phyloP scores from a whole-genome alignment of 2,113 vertebrate species.

The Cheilinus undulatus region DNA sequence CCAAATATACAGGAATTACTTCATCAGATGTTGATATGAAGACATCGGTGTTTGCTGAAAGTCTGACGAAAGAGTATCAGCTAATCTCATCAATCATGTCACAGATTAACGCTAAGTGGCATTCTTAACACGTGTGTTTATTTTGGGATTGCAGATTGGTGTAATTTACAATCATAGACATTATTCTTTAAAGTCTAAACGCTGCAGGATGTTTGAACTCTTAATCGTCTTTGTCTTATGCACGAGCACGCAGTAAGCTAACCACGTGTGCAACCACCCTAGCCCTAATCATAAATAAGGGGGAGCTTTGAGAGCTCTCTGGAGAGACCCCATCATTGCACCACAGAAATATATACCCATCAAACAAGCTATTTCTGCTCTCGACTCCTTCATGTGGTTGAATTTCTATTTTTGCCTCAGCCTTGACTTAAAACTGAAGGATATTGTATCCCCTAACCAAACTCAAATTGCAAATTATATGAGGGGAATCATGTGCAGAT shows the following conservation, averaged over 20 bases:
- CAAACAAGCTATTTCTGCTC: conserved; percentile 79
- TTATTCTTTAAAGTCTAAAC: conserved; percentile 34
- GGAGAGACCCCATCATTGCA: conserved; percentile 77
- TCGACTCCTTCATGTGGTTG: conserved; percentile 78
- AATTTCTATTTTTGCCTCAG: conserved; percentile 78
- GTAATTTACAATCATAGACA: conserved; percentile 45
- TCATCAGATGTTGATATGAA: conserved; percentile 45
- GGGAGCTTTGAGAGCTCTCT: conserved; percentile 62
- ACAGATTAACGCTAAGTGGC: conserved; percentile 49
- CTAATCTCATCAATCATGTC: conserved; percentile 53
- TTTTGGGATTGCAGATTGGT: conserved; percentile 42
- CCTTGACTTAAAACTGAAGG: conserved; percentile 72
- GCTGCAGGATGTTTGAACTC: conserved; percentile 55
- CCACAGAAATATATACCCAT: conserved; percentile 77
- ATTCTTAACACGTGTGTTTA: conserved; percentile 34
- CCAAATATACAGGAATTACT: conserved; percentile 49
- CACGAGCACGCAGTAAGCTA: conserved; percentile 59
- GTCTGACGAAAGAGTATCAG: conserved; percentile 31
- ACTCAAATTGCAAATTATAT: conserved; percentile 73
- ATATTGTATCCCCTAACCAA: conserved; percentile 79
- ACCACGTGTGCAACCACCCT: conserved; percentile 74
- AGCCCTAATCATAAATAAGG: conserved; percentile 71
- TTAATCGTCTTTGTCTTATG: conserved; percentile 52
- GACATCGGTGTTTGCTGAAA: conserved; percentile 59
- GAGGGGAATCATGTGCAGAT: conserved; percentile 80